A percentile compares a stretch with the other conserved stretches of the same genome.
phyloP scores from a whole-genome alignment of 1,140 invertebrate genomes.

The Cryptotermes secundus region DNA sequence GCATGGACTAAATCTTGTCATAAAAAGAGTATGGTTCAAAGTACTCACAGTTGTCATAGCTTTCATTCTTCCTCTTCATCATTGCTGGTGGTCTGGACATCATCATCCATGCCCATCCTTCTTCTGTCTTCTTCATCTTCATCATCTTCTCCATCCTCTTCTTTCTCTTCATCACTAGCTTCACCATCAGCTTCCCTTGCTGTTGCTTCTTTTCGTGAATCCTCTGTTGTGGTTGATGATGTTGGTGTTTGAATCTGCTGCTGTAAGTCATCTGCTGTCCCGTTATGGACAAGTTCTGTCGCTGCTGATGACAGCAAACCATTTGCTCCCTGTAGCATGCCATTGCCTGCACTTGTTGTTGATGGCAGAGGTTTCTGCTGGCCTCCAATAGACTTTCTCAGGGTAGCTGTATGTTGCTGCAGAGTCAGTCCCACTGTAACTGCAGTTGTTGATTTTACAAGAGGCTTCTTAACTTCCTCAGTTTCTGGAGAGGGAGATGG shows the following conservation, averaged over 20 bases:
- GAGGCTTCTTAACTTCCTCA: conserved; percentile 27
- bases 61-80: conserved; percentile 23
- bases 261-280: conserved; percentile 33
- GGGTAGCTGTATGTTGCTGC: conserved; percentile 27
- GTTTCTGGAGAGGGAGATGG: conserved; percentile 31
- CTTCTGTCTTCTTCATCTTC: conserved; percentile 22
- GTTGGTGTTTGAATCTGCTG: conserved; percentile 40
- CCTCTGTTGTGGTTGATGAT: conserved; percentile 41
- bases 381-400: conserved; percentile 22
- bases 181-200: conserved; percentile 41
- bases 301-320: conserved; percentile 27
- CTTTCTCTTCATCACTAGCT: conserved; percentile 41
- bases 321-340: conserved; percentile 22
- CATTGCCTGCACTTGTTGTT: not conserved
- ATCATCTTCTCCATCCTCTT: conserved; percentile 28
- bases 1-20: too few species aligned
- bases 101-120: conserved; percentile 16
- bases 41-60: not conserved
- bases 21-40: too few species aligned
- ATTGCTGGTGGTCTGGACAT: conserved; percentile 23
- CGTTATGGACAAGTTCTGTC: conserved; percentile 28
- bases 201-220: conserved; percentile 40
- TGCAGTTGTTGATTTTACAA: not conserved
- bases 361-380: not conserved
- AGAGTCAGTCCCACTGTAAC: conserved; percentile 12